phyloP scores from a whole-genome alignment of 2,797 vertebrate genomes.

The Argyrosomus regius region DNA sequence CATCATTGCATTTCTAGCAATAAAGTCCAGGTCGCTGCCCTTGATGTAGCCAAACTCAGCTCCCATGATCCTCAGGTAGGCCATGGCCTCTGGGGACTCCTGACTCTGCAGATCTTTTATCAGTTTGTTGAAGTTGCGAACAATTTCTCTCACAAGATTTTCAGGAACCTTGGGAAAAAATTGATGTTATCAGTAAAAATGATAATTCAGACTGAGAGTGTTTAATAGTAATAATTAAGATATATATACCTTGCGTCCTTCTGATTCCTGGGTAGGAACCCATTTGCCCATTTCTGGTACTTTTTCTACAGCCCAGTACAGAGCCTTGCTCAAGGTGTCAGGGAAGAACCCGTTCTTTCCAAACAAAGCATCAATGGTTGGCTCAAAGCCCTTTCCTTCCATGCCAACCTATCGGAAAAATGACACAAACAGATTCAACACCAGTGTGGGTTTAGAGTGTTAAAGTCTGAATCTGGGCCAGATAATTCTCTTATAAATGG shows the following conservation, averaged over 20 bases:
- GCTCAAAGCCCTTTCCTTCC: slow-evolving; percentile 94
- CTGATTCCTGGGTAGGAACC: slow-evolving; percentile 81
- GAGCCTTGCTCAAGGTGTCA: slow-evolving; percentile 88
- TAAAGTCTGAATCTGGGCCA: not conserved
- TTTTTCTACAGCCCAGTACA: slow-evolving; percentile 91
- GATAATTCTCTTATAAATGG: not conserved
- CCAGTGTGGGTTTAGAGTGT: not conserved
- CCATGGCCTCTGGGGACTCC: slow-evolving; percentile 90
- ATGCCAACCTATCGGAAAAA: slow-evolving; percentile 88
- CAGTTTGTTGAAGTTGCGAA: slow-evolving; percentile 89
- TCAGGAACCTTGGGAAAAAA: slow-evolving; percentile 76
- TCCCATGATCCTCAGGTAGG: slow-evolving; percentile 92
- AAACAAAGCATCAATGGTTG: slow-evolving; percentile 92
- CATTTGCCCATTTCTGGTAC: slow-evolving; percentile 89
- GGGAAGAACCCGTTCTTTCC: slow-evolving; percentile 95
- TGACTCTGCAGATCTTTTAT: slow-evolving; percentile 87
- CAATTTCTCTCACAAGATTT: slow-evolving; percentile 87
- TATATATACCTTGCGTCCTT: slow-evolving; percentile 64
- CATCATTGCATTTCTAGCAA: slow-evolving; percentile 74
- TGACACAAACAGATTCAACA: slow-evolving; percentile 11
- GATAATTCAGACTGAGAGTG: not conserved
- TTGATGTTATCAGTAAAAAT: slow-evolving; percentile 9
- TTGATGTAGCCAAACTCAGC: slow-evolving; percentile 93
- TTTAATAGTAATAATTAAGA: slow-evolving; percentile 3
- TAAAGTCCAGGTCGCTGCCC: slow-evolving; percentile 85